phyloP scores from a whole-genome alignment of 1,140 invertebrate genomes.

The Lepidurus arcticus region DNA sequence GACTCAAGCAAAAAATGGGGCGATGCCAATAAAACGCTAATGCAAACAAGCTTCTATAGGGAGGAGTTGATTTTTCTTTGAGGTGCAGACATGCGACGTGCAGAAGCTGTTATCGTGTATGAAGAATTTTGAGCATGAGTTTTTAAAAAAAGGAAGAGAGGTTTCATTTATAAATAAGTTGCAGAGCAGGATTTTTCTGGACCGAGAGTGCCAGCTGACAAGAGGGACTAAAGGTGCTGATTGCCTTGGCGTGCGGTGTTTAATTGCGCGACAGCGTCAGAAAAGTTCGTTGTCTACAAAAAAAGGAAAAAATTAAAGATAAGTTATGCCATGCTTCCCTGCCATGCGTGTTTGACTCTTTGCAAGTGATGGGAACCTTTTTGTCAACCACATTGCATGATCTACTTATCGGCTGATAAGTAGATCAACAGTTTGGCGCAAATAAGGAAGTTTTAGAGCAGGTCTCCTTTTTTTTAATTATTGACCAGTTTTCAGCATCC shows the following conservation, averaged over 20 bases:
- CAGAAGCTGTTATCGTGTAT: conserved; percentile 19
- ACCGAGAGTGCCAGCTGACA: not conserved
- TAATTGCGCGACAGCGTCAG: conserved; percentile 8
- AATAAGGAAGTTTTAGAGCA: not conserved
- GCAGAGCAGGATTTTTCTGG: not conserved
- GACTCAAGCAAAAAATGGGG: not conserved
- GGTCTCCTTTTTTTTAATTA: not conserved
- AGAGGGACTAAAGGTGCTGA: not conserved
- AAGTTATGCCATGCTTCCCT: not conserved
- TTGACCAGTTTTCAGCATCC: not conserved
- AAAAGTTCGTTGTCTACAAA: not conserved
- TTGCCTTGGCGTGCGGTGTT: not conserved
- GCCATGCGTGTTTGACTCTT: not conserved
- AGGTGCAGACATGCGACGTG: conserved; percentile 2
- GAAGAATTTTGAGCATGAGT: conserved; percentile 2
- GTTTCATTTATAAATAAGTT: not conserved
- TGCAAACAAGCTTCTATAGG: conserved; percentile 4
- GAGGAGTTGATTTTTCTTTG: conserved; percentile 15
- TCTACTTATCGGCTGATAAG: too few species aligned
- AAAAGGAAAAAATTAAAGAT: not conserved
- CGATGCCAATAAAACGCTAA: conserved; percentile 21
- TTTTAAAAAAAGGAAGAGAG: not conserved
- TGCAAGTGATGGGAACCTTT: not conserved
- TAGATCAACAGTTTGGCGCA: not conserved
- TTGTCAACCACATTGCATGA: too few species aligned